Percentiles rank a stretch among this genome's conserved stretches.
These are phyloP conservation scores for Vidua chalybeata DNA, from an alignment of 2,113 vertebrate species.

Conservation along the genomic window DNA sequence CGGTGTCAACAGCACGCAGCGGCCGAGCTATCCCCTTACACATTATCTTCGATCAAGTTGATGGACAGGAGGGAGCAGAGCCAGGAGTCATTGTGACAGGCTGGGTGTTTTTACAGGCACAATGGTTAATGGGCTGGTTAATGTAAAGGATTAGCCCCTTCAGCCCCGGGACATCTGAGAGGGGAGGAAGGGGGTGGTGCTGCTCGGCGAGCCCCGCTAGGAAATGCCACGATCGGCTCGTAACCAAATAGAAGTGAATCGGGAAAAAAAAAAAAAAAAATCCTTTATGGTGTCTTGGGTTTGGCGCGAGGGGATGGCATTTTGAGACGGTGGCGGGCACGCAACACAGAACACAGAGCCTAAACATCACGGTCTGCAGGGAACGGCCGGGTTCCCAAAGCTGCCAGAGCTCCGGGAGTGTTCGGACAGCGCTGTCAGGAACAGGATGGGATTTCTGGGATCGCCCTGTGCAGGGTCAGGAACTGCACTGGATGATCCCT, in stretches of 20 bases:
- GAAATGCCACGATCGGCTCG: neutral
- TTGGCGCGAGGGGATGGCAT: neutral
- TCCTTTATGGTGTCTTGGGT: neutral
- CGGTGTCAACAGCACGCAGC: slow-evolving; percentile 65
- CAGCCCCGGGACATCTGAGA: slow-evolving; percentile 25
- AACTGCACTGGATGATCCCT: accelerated
- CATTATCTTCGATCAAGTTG: slow-evolving; percentile 59
- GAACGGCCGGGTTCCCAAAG: accelerated
- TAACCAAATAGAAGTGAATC: neutral
- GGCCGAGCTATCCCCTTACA: slow-evolving; percentile 45
- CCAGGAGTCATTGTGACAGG: slow-evolving; percentile 47
- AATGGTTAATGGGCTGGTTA: slow-evolving; percentile 67
- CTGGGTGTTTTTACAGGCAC: slow-evolving; percentile 65
- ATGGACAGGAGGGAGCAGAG: slow-evolving; percentile 58
- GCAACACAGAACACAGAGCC: accelerated
- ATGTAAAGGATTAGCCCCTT: slow-evolving; percentile 68
- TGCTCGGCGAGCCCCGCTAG: neutral
- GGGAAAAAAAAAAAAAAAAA: neutral
- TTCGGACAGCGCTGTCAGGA: neutral
- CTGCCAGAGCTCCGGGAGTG: neutral
- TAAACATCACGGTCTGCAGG: neutral
- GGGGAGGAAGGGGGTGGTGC: neutral
- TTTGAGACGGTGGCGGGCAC: neutral
- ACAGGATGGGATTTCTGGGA: neutral
- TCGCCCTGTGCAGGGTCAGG: neutral